phyloP scores from a whole-genome alignment of 2,113 vertebrate species.

The Stigmatopora nigra region DNA sequence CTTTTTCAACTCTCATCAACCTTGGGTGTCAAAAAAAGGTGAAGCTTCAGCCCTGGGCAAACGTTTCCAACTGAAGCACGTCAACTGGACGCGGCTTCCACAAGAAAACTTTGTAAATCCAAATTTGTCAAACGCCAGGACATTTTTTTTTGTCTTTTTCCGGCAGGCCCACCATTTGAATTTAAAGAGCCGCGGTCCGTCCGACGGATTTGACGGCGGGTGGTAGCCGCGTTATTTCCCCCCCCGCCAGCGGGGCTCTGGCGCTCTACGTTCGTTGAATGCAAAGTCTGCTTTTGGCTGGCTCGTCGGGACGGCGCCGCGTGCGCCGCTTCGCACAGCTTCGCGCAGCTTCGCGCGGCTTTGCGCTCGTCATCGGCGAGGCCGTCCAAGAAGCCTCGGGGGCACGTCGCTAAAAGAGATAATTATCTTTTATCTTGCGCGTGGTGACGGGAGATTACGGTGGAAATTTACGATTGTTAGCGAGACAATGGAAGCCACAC shows the following conservation, averaged over 20 bases:
- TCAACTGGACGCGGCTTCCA: no score
- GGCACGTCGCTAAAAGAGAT: conserved; percentile 68
- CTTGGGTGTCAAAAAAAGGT: background rate
- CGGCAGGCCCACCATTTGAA: background rate
- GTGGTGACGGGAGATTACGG: conserved; percentile 76
- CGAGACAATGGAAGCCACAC: conserved; percentile 65
- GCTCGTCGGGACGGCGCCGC: background rate
- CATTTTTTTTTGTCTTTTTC: background rate
- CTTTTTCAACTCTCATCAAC: background rate
- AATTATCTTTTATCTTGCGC: conserved; percentile 75
- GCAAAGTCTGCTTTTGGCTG: background rate
- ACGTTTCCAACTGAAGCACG: no score
- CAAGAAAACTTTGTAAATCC: no score
- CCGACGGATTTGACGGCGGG: background rate
- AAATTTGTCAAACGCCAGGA: no score
- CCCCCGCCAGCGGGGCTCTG: background rate
- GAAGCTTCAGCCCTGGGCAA: no score
- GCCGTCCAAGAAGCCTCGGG: conserved; percentile 65
- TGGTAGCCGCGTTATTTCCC: no score
- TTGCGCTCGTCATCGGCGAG: conserved; percentile 59
- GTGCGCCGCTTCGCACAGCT: no score
- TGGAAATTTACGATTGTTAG: conserved; percentile 75
- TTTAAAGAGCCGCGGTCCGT: background rate
- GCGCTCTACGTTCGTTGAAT: background rate
- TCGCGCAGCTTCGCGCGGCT: conserved; percentile 33